phyloP scores from a whole-genome alignment of 2,797 vertebrate species.

The Hipposideros larvatus region DNA sequence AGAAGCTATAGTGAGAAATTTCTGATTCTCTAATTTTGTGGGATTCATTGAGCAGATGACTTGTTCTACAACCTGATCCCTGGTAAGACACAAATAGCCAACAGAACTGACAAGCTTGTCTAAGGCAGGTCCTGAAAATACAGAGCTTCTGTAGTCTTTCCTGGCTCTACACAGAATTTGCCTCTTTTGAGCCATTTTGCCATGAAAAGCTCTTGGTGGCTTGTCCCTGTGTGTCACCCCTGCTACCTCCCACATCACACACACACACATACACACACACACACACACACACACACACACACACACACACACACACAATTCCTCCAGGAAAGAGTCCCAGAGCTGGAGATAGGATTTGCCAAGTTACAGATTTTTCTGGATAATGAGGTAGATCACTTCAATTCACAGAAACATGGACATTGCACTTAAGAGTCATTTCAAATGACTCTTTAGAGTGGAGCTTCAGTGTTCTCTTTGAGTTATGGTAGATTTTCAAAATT shows the following conservation, averaged over 20 bases:
- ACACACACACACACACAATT: background rate
- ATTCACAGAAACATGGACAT: background rate
- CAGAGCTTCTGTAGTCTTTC: background rate
- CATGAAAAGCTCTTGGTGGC: background rate
- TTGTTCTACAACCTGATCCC: background rate
- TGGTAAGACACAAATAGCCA: background rate
- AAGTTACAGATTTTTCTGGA: background rate
- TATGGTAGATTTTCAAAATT: background rate
- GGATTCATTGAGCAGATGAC: background rate
- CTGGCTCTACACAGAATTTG: background rate
- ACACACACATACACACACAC: background rate
- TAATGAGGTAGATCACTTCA: background rate
- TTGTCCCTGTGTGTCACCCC: background rate
- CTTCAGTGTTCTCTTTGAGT: background rate
- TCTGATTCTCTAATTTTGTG: slow-evolving; percentile 13
- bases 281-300: background rate
- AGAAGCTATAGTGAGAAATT: background rate
- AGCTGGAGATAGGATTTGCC: background rate
- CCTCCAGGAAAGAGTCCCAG: background rate
- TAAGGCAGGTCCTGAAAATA: background rate
- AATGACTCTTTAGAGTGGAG: background rate
- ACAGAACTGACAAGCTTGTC: background rate
- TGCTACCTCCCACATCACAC: background rate
- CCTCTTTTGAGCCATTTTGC: background rate
- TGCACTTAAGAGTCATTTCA: background rate